Base-by-base conservation (phyloP, 2,888 invertebrate genomes). In the Rhamnusium bicolor region DNA sequence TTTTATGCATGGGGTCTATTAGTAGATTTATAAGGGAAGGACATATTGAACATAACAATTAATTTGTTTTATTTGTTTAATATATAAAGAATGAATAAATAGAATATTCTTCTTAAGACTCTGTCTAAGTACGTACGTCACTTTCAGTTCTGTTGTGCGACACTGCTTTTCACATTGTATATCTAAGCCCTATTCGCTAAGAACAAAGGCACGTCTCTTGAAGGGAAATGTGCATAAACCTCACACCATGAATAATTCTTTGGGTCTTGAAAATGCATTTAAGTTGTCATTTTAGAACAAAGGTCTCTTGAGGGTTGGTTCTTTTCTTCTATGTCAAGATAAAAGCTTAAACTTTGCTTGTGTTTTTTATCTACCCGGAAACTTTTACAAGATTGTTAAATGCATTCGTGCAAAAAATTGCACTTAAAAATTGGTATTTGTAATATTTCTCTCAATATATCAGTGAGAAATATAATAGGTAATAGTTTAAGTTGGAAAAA, bases 211-310 rank as follows among this genome's bases (percentile, higher is more conserved):
- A 24, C 29, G 14, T 27, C 27, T 56, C 14, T 27, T 27, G 19
- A 21, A 56, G 10, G 14, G 21, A 56, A 56, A 18, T 24, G 24
- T 56, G 21, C 56, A 58, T 24, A 58, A 58, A 58, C 29, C 27
- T 29, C 29, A 29, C 14, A 8, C 58, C 16, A 10, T 58, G 58
- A 29, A 58, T 58, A 10, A 58, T 24, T 58, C 29, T 27, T 16
- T 16, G 16, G 29, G 8, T 27, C n/a, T 27, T 56, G 54, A 56
- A 27, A 56, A 56, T 56, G 54, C 53, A 24, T 27, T 27, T 54
- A 54, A 32, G 60, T 60, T 12, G 60, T 2, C 40, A 8, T 40
- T 16, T 16, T 8, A 4, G 19, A 32, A 60, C 60, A 60, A 60
- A 58, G 40, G 60, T 14, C 14, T 16, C 16, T 40, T 29, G 18